These are phyloP conservation scores for Catostomus latipinnis DNA, from an alignment of 2,797 vertebrate species.

Conservation along the genomic window DNA sequence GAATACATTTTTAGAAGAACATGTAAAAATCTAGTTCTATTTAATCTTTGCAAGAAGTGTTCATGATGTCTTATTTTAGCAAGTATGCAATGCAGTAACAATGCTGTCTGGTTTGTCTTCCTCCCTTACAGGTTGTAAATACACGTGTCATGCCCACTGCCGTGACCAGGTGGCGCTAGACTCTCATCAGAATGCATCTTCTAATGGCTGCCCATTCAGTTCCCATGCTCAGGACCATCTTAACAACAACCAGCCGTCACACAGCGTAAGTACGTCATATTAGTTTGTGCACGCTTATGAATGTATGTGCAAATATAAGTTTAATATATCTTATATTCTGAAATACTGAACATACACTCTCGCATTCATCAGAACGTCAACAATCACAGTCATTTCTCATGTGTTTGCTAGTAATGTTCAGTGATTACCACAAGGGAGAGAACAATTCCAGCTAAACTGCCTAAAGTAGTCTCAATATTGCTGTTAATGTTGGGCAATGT, in stretches of 20 bases:
- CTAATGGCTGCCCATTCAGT: slow-evolving; percentile 37
- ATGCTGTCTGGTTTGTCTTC: not conserved
- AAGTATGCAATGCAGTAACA: too few relatives aligned
- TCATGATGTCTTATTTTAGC: too few relatives aligned
- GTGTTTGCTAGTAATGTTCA: not conserved
- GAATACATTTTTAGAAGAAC: too few relatives aligned
- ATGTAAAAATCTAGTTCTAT: too few relatives aligned
- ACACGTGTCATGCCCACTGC: slow-evolving; percentile 66
- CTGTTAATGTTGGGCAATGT: not conserved
- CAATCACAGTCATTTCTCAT: not conserved
- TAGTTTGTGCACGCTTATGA: too few relatives aligned
- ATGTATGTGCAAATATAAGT: too few relatives aligned
- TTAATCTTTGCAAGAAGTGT: too few relatives aligned
- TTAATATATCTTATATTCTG: not conserved
- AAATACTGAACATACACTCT: not conserved
- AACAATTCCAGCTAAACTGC: slow-evolving; percentile 1
- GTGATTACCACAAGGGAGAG: slow-evolving; percentile 51
- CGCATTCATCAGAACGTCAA: not conserved
- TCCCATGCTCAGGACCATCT: slow-evolving; percentile 55
- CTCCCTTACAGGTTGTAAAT: slow-evolving; percentile 63
- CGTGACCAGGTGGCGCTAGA: slow-evolving; percentile 60
- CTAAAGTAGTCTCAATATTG: not conserved
- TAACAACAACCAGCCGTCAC: slow-evolving; percentile 64
- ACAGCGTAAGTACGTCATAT: slow-evolving; percentile 41
- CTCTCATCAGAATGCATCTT: slow-evolving; percentile 58